Conservation (phyloP, 1,140 invertebrate species). For the Pseudobourletiella spinata region DNA sequence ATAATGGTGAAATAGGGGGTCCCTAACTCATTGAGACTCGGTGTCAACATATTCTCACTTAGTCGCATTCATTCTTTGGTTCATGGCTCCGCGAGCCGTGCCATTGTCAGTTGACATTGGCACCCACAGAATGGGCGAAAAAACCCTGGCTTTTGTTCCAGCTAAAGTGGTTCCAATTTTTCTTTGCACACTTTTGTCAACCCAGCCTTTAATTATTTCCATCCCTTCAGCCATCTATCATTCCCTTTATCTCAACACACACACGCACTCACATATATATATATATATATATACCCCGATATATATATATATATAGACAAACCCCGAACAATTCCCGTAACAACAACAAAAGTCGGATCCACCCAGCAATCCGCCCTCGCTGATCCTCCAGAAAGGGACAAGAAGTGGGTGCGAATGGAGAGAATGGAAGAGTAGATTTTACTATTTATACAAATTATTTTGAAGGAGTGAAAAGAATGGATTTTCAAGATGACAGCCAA, state of each 20-base stretch:
- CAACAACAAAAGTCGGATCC: no score
- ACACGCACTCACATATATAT: background rate
- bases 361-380: no score
- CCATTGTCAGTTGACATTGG: constrained; percentile 18
- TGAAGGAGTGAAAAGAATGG: no score
- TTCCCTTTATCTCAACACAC: background rate
- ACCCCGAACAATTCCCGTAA: no score
- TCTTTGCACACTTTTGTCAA: constrained; percentile 15
- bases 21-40: constrained; percentile 6
- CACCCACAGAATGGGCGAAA: constrained; percentile 18
- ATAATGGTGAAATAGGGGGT: background rate
- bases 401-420: no score
- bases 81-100: background rate
- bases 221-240: background rate
- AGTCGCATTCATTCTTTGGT: background rate
- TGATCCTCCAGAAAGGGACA: no score
- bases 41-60: constrained; percentile 23
- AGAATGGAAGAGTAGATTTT: no score
- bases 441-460: no score
- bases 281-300: background rate
- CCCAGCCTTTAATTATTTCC: constrained; percentile 16
- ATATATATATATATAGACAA: no score
- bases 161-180: constrained; percentile 6
- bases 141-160: constrained; percentile 6
- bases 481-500: no score